Percentiles rank a stretch among this genome's conserved stretches.
These are phyloP conservation scores for Pristionchus fissidentatus DNA, from an alignment of 2,888 invertebrate genomes.

Conservation along the genomic window DNA sequence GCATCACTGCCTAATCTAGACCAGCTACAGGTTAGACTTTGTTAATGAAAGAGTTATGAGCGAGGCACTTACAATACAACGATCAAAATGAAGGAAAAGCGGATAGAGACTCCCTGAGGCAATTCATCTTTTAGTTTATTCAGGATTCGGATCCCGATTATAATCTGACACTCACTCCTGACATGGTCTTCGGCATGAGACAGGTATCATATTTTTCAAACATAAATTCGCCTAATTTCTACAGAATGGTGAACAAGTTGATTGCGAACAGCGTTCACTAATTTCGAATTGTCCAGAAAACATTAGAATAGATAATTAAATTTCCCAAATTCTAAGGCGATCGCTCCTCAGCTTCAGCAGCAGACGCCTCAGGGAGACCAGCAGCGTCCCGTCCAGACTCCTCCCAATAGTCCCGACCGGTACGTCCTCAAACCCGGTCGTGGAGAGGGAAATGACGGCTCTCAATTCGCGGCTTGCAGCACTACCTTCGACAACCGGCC, in stretches of 20 bases:
- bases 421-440: not conserved
- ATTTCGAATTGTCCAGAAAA: not conserved
- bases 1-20: conserved; percentile 65
- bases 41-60: too few relatives aligned
- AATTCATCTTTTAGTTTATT: too few relatives aligned
- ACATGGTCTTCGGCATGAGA: conserved; percentile 67
- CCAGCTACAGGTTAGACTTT: conserved; percentile 49
- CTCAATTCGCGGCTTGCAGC: too few relatives aligned
- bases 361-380: conserved; percentile 10
- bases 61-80: too few relatives aligned
- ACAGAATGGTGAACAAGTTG: not conserved
- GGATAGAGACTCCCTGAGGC: conserved; percentile 8
- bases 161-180: conserved; percentile 72
- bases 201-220: conserved; percentile 47
- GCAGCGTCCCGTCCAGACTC: conserved; percentile 40
- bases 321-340: conserved; percentile 12
- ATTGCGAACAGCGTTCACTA: not conserved
- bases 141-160: conserved; percentile 72
- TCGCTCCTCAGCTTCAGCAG: conserved; percentile 23
- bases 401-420: conserved; percentile 46
- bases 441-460: not conserved
- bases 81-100: too few relatives aligned
- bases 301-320: not conserved
- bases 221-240: not conserved
- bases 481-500: conserved; percentile 54